These are phyloP conservation scores for Ips nitidus DNA, from an alignment of 1,140 invertebrate genomes.

Conservation along the genomic window DNA sequence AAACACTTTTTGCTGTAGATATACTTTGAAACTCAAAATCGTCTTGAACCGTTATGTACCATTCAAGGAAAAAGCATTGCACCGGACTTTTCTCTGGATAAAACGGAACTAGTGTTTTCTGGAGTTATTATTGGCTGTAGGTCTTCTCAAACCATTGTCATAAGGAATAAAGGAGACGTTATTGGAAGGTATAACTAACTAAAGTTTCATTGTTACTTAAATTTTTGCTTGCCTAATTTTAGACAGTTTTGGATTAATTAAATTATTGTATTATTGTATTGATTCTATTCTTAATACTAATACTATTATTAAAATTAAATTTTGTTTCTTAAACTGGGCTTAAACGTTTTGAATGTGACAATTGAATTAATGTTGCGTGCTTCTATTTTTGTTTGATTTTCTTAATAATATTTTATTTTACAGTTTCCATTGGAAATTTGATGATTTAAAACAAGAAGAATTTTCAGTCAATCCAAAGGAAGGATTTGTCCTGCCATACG, in stretches of 20 bases:
- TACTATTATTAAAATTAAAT: background rate
- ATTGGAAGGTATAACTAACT: slow-evolving; percentile 48
- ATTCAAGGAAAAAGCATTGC: slow-evolving; percentile 49
- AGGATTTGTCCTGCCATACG: slow-evolving; percentile 52
- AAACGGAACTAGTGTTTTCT: slow-evolving; percentile 48
- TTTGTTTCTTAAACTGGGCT: no score
- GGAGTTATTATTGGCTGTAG: slow-evolving; percentile 46
- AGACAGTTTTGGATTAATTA: no score
- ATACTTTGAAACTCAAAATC: slow-evolving; percentile 44
- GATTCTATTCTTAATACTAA: no score
- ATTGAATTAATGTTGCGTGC: no score
- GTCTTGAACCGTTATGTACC: slow-evolving; percentile 45
- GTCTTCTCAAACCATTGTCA: slow-evolving; percentile 41
- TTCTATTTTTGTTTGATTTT: no score
- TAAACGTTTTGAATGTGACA: no score
- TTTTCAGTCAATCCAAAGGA: slow-evolving; percentile 48
- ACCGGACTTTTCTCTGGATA: slow-evolving; percentile 49
- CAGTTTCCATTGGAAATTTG: slow-evolving; percentile 33
- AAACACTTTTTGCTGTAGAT: slow-evolving; percentile 36
- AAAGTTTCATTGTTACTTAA: no score
- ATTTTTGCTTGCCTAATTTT: no score
- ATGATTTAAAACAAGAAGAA: slow-evolving; percentile 9
- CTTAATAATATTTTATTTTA: slow-evolving; percentile 12
- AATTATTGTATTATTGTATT: no score
- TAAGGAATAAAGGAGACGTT: slow-evolving; percentile 53